Conservation (phyloP, 2,113 vertebrate species). For the Lamprotornis superbus region DNA sequence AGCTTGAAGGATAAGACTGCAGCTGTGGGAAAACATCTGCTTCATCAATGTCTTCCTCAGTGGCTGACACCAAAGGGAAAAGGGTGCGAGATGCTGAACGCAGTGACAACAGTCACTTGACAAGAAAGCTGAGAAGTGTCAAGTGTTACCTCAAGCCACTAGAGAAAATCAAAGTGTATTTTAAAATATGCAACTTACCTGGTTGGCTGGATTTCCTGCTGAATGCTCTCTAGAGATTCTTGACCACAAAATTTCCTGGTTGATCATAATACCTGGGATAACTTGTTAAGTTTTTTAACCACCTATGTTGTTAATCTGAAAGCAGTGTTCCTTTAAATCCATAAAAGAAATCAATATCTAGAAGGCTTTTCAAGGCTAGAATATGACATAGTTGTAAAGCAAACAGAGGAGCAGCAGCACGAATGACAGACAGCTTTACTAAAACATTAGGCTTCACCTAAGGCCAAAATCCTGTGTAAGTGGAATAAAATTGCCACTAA, state of each 20-base stretch:
- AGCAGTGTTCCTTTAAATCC: not conserved
- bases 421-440: conserved; percentile 32
- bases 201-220: not conserved
- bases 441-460: conserved; percentile 46
- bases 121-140: not conserved
- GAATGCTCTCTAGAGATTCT: not conserved
- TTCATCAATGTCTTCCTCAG: not conserved
- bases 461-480: conserved; percentile 54
- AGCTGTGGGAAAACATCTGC: not conserved
- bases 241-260: not conserved
- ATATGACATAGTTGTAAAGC: not conserved
- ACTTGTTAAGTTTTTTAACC: not conserved
- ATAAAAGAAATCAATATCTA: not conserved
- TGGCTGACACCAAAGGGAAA: not conserved
- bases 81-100: not conserved
- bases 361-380: not conserved
- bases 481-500: conserved; percentile 58
- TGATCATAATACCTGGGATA: not conserved
- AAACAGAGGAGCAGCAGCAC: not conserved
- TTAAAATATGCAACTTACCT: not conserved
- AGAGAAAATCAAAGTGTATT: not conserved
- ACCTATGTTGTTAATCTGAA: not conserved
- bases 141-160: not conserved
- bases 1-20: not conserved
- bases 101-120: not conserved